Percentiles rank a stretch among this genome's conserved stretches.
phyloP scores from a whole-genome alignment of 2,888 invertebrate species.

The Lottia gigantea region DNA sequence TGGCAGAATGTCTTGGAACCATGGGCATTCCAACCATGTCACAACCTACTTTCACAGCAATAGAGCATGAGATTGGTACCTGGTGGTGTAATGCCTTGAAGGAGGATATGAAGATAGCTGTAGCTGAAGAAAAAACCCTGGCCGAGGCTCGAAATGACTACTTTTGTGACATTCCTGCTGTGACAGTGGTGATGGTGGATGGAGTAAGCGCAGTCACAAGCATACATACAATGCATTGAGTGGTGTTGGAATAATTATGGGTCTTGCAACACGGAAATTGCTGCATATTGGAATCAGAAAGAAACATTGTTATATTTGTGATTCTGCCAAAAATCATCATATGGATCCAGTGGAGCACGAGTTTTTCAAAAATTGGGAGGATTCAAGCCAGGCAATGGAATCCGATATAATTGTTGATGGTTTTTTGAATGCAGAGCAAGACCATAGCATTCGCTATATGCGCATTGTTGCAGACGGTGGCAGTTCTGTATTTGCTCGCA shows the following conservation, averaged over 20 bases:
- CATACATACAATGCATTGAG: constrained; percentile 37
- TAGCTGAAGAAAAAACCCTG: constrained; percentile 26
- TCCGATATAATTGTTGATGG: constrained; percentile 32
- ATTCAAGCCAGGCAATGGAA: constrained; percentile 31
- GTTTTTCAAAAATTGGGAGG: constrained; percentile 31
- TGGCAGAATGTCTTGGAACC: constrained; percentile 27
- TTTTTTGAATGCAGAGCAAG: constrained; percentile 26
- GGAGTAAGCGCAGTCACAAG: constrained; percentile 34
- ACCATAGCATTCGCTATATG: constrained; percentile 31
- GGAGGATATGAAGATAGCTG: constrained; percentile 24
- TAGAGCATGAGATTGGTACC: constrained; percentile 19
- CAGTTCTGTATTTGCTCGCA: constrained; percentile 25
- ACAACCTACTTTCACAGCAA: constrained; percentile 13
- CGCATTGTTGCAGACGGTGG: constrained; percentile 30
- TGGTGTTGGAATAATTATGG: constrained; percentile 38
- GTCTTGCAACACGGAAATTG: constrained; percentile 30
- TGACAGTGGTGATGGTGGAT: constrained; percentile 38
- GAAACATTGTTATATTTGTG: constrained; percentile 35
- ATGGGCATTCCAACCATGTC: constrained; percentile 25
- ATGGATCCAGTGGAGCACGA: constrained; percentile 18
- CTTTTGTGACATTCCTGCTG: constrained; percentile 33
- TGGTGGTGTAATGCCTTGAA: constrained; percentile 20
- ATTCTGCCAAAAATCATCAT: constrained; percentile 15
- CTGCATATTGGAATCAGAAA: constrained; percentile 37
- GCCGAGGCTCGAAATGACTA: constrained; percentile 25